phyloP scores from a whole-genome alignment of 2,797 vertebrate genomes.

The Danio kyathit region DNA sequence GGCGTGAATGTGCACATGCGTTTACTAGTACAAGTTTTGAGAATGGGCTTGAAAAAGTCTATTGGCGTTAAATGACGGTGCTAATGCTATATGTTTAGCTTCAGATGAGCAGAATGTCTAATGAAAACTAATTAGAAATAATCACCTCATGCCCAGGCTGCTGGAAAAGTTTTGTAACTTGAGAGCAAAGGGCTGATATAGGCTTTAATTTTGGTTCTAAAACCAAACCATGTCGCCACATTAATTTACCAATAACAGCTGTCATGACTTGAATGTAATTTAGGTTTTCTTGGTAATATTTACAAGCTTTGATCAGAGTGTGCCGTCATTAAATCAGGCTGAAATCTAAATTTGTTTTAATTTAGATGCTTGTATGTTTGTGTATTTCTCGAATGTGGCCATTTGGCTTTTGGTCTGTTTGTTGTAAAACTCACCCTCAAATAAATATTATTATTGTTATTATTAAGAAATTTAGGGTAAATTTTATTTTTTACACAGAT shows the following conservation, averaged over 20 bases:
- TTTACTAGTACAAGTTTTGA: not conserved
- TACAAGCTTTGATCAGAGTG: not conserved
- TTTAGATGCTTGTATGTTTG: slow-evolving; percentile 10
- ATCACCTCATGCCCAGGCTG: slow-evolving; percentile 1
- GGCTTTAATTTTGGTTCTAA: slow-evolving; percentile 5
- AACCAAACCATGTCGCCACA: not conserved
- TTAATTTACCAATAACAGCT: not conserved
- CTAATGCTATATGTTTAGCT: slow-evolving; percentile 22
- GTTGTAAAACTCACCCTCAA: slow-evolving; percentile 31
- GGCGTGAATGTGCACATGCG: slow-evolving; percentile 20
- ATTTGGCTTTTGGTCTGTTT: slow-evolving; percentile 36
- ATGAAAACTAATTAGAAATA: not conserved
- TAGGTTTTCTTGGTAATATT: not conserved
- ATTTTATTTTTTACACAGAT: slow-evolving; percentile 56
- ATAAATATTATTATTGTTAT: slow-evolving; percentile 14
- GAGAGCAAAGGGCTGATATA: not conserved
- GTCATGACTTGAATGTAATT: not conserved
- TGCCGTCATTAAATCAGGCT: slow-evolving; percentile 8
- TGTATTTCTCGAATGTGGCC: slow-evolving; percentile 30
- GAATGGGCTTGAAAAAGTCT: not conserved
- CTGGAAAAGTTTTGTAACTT: slow-evolving; percentile 5
- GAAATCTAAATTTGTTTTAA: slow-evolving; percentile 18
- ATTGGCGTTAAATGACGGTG: not conserved
- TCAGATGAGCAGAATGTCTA: slow-evolving; percentile 9
- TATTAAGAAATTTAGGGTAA: slow-evolving; percentile 30